Evolutionary conservation across 2,888 invertebrate species (phyloP), one percentile per base, ranked within the genome.

Genomic region (Hipparchia sbordonii): DNA sequence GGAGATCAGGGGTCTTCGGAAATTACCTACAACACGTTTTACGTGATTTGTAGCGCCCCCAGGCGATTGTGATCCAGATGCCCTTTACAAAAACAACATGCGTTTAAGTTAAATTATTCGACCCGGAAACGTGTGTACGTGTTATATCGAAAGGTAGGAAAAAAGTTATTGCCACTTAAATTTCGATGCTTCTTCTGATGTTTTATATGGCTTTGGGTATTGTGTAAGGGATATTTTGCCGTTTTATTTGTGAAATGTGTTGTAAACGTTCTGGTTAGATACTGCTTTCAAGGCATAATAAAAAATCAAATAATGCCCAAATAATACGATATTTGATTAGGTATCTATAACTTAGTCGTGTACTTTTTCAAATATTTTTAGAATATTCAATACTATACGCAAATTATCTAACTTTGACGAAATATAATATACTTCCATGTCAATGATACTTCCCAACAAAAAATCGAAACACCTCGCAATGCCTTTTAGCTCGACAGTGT

Each of bases 11-110:
- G 77, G 86, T 80, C 81, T 85, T 82, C 81, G 80, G 78, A 86
- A 88, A 91, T 89, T 89, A 90, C 89, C 88, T 87, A 91, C 92
- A 92, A 89, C 90, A 91, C 91, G 91, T 92, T 92, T 90, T 91
- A 89, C 86, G 85, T 92, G 93, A 93, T 92, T 92, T 92, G 93
- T 92, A 83, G 87, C 78, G 84, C 92, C 92, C 91, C 72, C 79
- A 90, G 92, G 92, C 87, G 80, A 84, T 85, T 85, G 88, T 89
- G 91, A 90, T 89, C 90, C 89, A 82, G 87, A 90, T 87, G 84
- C 84, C 86, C 85, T 86, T 85, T 82, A 77, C 79, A 79, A 84
- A 85, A 89, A 90, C 89, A 89, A 90, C 87, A 87, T 87, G 86
- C 85, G 84, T 88, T 89, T 88, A 89, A 85, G 84, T 84, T 84